Evolutionary conservation across 2,888 invertebrate genomes (phyloP).

Genomic region (Eulithis testata): DNA sequence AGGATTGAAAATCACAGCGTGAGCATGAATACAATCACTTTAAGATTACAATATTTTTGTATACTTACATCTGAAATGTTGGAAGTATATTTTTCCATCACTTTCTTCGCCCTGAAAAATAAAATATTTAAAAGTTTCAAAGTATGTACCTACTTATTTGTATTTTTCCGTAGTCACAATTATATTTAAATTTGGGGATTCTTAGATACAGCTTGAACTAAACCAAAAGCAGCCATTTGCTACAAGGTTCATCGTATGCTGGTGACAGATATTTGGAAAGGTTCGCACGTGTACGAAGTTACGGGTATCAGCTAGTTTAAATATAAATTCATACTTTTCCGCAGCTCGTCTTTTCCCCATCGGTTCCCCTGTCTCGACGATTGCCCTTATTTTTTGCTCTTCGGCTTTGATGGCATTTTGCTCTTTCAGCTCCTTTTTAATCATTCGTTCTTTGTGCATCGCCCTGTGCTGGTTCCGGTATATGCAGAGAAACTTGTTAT

Average conservation of each 20-base stretch:
- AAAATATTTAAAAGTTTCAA: not conserved
- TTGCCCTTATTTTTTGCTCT: constrained; percentile 32
- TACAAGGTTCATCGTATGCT: no score
- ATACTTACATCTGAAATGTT: constrained; percentile 51
- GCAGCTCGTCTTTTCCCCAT: constrained; percentile 64
- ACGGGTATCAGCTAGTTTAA: no score
- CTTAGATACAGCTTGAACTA: no score
- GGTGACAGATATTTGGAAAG: no score
- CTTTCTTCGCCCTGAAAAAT: constrained; percentile 63
- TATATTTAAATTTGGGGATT: no score
- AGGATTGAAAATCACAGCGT: not conserved
- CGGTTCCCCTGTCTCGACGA: constrained; percentile 6
- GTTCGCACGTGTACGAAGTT: no score
- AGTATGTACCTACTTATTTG: no score
- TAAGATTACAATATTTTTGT: not conserved
- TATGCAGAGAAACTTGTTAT: constrained; percentile 75
- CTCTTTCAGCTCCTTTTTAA: constrained; percentile 38
- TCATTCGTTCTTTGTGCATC: constrained; percentile 66
- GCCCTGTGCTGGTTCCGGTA: constrained; percentile 85
- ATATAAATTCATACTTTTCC: constrained; percentile 55
- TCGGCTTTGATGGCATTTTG: constrained; percentile 27
- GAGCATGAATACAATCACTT: no score
- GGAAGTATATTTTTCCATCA: constrained; percentile 61
- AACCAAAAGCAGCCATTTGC: no score
- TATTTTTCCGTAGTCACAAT: no score